These are phyloP conservation scores for Chaetodon auriga DNA, from an alignment of 2,113 vertebrate genomes.

Conservation along the genomic window DNA sequence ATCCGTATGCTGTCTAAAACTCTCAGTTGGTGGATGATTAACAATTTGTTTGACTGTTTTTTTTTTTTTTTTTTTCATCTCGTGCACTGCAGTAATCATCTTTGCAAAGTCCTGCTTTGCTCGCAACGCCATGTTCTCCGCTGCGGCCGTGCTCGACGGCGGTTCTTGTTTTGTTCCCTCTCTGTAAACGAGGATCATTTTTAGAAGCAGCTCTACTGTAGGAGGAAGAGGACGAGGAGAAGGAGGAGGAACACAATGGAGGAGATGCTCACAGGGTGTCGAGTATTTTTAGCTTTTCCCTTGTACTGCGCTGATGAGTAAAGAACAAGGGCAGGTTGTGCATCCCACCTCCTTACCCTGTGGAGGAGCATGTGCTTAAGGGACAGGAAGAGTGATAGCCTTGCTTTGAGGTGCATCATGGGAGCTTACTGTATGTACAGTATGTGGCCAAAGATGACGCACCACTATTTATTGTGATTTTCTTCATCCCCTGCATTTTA, in stretches of 20 bases:
- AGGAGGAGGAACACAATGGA: slow-evolving; percentile 68
- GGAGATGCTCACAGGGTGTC: slow-evolving; percentile 72
- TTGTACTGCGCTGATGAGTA: slow-evolving; percentile 65
- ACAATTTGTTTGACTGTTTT: background rate
- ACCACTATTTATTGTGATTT: background rate
- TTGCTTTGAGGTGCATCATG: slow-evolving; percentile 8
- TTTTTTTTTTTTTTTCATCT: background rate
- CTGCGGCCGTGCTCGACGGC: background rate
- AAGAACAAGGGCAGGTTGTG: slow-evolving; percentile 70
- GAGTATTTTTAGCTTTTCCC: slow-evolving; percentile 76
- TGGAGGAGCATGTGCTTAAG: slow-evolving; percentile 44
- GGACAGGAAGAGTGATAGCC: slow-evolving; percentile 16
- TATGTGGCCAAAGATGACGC: slow-evolving; percentile 4
- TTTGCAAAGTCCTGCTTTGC: slow-evolving; percentile 1
- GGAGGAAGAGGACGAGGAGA: slow-evolving; percentile 64
- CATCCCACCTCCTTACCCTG: slow-evolving; percentile 57
- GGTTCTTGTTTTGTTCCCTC: slow-evolving; percentile 28
- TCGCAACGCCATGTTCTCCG: background rate
- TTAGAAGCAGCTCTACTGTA: slow-evolving; percentile 63
- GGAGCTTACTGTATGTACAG: slow-evolving; percentile 30
- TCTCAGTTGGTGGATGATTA: slow-evolving; percentile 14
- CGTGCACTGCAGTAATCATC: slow-evolving; percentile 2
- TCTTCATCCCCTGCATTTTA: background rate
- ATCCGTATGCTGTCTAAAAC: background rate
- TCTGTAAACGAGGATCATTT: slow-evolving; percentile 46